Conservation (phyloP, 35 echinoderm and acorn worm species). For the Apostichopus parvimensis region DNA sequence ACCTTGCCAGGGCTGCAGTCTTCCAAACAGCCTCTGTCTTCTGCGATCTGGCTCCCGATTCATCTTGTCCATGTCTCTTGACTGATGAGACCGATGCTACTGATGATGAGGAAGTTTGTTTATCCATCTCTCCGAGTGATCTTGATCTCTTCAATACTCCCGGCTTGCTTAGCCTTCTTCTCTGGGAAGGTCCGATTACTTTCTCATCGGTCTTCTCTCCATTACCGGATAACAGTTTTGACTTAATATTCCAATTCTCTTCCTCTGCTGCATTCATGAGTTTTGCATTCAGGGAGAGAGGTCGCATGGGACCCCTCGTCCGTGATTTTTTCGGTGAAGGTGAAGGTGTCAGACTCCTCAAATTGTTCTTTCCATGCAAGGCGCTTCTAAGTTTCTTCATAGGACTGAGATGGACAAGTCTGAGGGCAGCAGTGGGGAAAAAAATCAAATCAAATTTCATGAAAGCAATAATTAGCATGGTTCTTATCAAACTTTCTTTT, state of each 20-base stretch:
- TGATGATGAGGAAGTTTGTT: constrained; percentile 1
- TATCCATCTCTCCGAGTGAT: constrained; percentile 12
- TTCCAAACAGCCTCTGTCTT: constrained; percentile 71
- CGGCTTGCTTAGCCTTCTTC: constrained; percentile 14
- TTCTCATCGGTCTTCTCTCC: not conserved
- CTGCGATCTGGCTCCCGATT: too few relatives aligned
- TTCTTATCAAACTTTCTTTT: too few relatives aligned
- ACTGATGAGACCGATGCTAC: not conserved
- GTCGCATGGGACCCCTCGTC: not conserved
- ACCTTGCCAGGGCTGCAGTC: constrained; percentile 72
- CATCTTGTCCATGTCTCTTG: not conserved
- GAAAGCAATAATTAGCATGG: too few relatives aligned
- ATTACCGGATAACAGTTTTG: not conserved
- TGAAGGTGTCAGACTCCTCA: constrained; percentile 61
- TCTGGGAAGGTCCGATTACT: constrained; percentile 6
- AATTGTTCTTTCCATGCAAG: constrained; percentile 63
- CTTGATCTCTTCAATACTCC: constrained; percentile 23
- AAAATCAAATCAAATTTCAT: not conserved
- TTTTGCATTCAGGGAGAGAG: constrained; percentile 43
- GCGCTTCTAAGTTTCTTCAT: constrained; percentile 95
- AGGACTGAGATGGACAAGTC: constrained; percentile 80
- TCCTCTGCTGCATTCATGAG: constrained; percentile 26
- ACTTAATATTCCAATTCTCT: constrained; percentile 19
- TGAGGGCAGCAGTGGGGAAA: not conserved
- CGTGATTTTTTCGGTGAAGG: constrained; percentile 61